Conservation (phyloP, 2,113 vertebrate genomes). For the Erythrocebus patas region DNA sequence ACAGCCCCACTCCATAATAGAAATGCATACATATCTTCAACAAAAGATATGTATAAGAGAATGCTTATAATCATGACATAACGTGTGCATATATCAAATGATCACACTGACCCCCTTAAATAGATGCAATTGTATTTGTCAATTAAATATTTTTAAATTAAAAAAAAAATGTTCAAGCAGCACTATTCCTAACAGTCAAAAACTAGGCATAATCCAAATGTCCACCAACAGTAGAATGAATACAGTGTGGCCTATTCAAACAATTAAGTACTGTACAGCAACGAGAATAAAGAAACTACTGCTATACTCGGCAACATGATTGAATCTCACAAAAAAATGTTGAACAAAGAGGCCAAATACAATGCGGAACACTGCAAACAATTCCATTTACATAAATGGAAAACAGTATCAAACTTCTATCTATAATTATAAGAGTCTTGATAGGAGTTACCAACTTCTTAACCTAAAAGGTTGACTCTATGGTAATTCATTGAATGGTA, state of each 20-base stretch:
- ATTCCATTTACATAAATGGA: neutral
- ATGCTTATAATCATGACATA: neutral
- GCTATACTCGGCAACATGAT: neutral
- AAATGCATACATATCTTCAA: constrained; percentile 20
- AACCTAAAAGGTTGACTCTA: neutral
- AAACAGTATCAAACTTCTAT: neutral
- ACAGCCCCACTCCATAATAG: neutral
- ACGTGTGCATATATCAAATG: neutral
- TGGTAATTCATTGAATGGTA: neutral
- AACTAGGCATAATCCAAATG: neutral
- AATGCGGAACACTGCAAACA: too few relatives aligned
- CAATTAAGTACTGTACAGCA: neutral
- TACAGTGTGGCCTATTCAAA: neutral
- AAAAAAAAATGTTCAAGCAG: neutral
- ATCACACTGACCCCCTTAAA: neutral
- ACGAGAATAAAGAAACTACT: neutral
- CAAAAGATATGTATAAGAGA: neutral
- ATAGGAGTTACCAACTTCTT: neutral
- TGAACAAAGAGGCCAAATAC: neutral
- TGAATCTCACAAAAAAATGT: neutral
- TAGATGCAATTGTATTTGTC: neutral
- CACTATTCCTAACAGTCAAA: neutral
- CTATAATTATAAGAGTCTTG: neutral
- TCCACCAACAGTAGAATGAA: neutral
- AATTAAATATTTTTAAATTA: too few relatives aligned